Evolutionary conservation across 1,140 invertebrate species (phyloP).

Genomic region (Halyomorpha halys): DNA sequence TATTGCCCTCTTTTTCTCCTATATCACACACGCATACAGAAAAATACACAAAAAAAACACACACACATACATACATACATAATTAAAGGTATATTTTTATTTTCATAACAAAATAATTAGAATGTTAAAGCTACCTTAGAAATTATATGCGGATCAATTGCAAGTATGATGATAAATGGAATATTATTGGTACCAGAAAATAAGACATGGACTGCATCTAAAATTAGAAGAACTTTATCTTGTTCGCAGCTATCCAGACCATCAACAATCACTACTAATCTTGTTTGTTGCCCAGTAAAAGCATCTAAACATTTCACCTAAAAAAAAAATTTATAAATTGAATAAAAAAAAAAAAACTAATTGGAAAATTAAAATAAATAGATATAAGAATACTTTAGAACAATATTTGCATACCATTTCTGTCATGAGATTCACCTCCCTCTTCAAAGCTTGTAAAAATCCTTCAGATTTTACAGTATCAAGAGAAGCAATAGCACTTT

Average conservation of each 20-base stretch:
- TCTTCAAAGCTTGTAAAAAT: constrained; percentile 66
- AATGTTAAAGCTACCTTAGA: constrained; percentile 61
- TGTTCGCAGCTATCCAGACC: constrained; percentile 96
- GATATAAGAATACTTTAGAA: not conserved
- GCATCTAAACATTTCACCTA: constrained; percentile 75
- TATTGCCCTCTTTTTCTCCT: no score
- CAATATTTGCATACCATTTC: constrained; percentile 55
- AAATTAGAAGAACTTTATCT: constrained; percentile 81
- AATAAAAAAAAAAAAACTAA: constrained; percentile 14
- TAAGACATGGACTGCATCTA: constrained; percentile 90
- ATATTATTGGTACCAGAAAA: constrained; percentile 76
- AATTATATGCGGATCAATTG: constrained; percentile 94
- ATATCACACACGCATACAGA: no score
- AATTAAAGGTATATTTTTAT: not conserved
- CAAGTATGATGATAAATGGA: constrained; percentile 86
- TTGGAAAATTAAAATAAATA: constrained; percentile 17
- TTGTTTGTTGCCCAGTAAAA: constrained; percentile 81
- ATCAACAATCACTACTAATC: constrained; percentile 90
- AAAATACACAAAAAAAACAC: no score
- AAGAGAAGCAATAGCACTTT: constrained; percentile 55
- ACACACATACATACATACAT: no score
- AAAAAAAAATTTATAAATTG: constrained; percentile 30
- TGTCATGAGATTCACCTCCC: constrained; percentile 75
- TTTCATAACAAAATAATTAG: not conserved
- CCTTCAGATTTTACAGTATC: constrained; percentile 64